Evolutionary conservation across 2,888 invertebrate genomes (phyloP).

Genomic region (Lasioglossum villosulum): DNA sequence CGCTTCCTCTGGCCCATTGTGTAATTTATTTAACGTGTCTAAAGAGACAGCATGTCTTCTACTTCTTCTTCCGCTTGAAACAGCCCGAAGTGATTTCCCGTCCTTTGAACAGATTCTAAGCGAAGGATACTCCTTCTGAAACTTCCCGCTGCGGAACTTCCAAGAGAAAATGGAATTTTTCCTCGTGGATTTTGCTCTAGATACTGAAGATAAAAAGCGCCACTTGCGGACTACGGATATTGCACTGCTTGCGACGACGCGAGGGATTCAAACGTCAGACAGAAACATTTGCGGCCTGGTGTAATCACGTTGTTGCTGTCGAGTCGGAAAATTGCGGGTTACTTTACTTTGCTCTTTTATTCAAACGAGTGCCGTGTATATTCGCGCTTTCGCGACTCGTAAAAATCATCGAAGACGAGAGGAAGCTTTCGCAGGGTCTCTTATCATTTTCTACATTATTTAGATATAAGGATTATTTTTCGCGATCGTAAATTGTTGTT

Average conservation of each 20-base stretch:
- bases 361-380: neutral
- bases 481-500: too few relatives aligned
- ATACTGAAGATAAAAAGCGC: neutral
- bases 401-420: neutral
- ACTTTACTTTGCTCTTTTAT: neutral
- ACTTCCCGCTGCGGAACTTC: neutral
- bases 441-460: neutral
- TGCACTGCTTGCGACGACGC: neutral
- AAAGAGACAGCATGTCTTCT: conserved; percentile 4
- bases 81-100: conserved; percentile 5
- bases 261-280: neutral
- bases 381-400: neutral
- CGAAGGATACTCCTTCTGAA: conserved; percentile 1
- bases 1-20: neutral
- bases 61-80: neutral
- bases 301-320: neutral
- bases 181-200: neutral
- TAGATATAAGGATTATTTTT: too few relatives aligned
- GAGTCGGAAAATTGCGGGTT: neutral
- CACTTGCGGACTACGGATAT: neutral
- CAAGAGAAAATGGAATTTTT: neutral
- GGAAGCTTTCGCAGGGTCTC: neutral
- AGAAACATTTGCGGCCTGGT: neutral
- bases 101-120: conserved; percentile 7
- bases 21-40: conserved; percentile 23